Percentiles rank a stretch among this genome's conserved stretches.
phyloP scores from a whole-genome alignment of 92 coral and sea anemone species.

The Metridium senile region DNA sequence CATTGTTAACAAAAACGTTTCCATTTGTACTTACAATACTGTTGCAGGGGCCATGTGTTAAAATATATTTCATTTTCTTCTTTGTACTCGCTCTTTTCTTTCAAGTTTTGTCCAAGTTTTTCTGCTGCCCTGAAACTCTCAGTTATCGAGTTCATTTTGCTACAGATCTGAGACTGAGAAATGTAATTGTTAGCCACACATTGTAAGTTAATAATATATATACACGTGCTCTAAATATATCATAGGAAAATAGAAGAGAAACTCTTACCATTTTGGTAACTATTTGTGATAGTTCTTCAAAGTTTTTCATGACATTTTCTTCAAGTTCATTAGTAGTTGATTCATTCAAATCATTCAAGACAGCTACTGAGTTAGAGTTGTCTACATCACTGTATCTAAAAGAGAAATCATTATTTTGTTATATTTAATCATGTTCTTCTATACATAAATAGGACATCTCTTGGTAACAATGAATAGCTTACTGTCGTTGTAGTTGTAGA shows the following conservation, averaged over 20 bases:
- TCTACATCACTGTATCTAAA: constrained; percentile 42
- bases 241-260: neutral
- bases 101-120: constrained; percentile 64
- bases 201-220: no score
- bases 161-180: constrained; percentile 62
- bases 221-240: no score
- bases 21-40: constrained; percentile 68
- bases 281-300: constrained; percentile 81
- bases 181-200: neutral
- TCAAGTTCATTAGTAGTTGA: constrained; percentile 42
- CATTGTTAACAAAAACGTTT: neutral
- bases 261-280: constrained; percentile 34
- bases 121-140: constrained; percentile 71
- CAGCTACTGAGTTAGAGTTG: constrained; percentile 38
- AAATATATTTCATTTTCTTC: constrained; percentile 40
- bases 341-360: constrained; percentile 47
- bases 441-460: no score
- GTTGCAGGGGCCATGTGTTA: constrained; percentile 77
- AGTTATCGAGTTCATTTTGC: constrained; percentile 73
- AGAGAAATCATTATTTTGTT: neutral
- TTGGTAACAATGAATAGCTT: constrained; percentile 27
- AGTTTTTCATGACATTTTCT: constrained; percentile 63
- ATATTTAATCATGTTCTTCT: no score
- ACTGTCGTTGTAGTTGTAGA: constrained; percentile 86
- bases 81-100: constrained; percentile 28